These are phyloP conservation scores for Drosophila koepferae DNA, from an alignment of 2,888 invertebrate species.

Conservation along the genomic window DNA sequence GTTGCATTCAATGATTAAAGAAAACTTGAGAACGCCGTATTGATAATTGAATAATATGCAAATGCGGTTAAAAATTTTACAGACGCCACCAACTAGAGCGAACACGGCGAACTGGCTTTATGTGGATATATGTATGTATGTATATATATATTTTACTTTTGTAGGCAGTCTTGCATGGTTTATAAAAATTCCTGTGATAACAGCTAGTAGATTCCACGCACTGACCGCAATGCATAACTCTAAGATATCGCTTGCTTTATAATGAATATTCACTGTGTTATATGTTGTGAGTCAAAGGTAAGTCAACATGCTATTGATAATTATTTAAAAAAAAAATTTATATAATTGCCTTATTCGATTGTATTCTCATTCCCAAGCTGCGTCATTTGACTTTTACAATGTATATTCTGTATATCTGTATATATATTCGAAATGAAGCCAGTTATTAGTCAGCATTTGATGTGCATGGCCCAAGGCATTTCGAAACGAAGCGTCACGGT, in stretches of 20 bases:
- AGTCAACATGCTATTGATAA: constrained; percentile 21
- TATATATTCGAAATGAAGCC: background rate
- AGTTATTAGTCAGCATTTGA: constrained; percentile 65
- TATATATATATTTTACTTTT: background rate
- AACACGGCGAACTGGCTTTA: background rate
- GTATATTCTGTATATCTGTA: too few relatives aligned
- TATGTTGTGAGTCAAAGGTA: constrained; percentile 26
- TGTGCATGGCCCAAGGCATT: constrained; percentile 34
- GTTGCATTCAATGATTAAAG: constrained; percentile 1
- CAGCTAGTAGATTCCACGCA: background rate
- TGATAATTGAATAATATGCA: constrained; percentile 28
- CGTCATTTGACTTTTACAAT: constrained; percentile 34
- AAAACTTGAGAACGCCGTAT: constrained; percentile 21
- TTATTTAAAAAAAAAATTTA: background rate
- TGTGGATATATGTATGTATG: too few relatives aligned
- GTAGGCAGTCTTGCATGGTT: background rate
- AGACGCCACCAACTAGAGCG: background rate
- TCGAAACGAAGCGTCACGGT: constrained; percentile 61
- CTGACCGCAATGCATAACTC: background rate
- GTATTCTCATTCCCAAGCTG: constrained; percentile 40
- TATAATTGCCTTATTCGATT: constrained; percentile 27
- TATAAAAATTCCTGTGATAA: constrained; percentile 24
- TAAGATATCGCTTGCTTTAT: constrained; percentile 27
- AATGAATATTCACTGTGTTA: constrained; percentile 15
- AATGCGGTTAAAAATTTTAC: constrained; percentile 8